Evolutionary conservation across 2,888 invertebrate genomes (phyloP), one percentile per base, ranked within the genome.

Genomic region (Agelastica alni): DNA sequence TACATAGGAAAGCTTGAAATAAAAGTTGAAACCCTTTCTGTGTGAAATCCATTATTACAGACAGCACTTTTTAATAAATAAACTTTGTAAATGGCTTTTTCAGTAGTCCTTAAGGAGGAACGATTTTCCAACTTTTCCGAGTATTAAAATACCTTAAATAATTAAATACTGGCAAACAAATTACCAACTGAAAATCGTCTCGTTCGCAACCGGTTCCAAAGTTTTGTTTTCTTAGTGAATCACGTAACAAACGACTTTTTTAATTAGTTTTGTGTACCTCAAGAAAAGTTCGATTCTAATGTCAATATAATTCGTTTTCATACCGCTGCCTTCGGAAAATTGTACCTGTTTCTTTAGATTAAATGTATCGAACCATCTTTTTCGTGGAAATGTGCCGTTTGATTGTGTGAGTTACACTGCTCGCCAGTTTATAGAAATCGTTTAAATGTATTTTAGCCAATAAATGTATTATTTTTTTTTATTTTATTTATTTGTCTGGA

Each of bases 191-290:
- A 41, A 32, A 41, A 41, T 41, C 48, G 41, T 39, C 9, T 17
- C 10, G 41, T 16, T 22, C 17, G 31, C 13, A 10, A 7, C 22
- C 41, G 10, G 28, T 9, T 13, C 12, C 4, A 53, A 53, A 53
- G 43, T 57, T 53, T 41, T 44, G 48, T 45, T 30, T 39, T 45
- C 41, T 48, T 41, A 28, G 49, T 43, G 43, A 51, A 43, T 53
- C 57, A 53, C 57, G 51, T 57, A 57, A 51, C 34, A 53, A 57
- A 53, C 53, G 53, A 53, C 57, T 57, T 57, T 32, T 46, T 49
- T 53, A 53, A 57, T 57, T 57, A 53, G 57, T 57, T 57, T 53
- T 22, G 48, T 20, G 41, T 49, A 49, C 49, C 45, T 48, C 16
- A 20, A 14, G 30, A 26, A 51, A 55, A 49, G 30, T 53, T 49